Conservation (phyloP, 2,113 vertebrate genomes). For the Microtus oregoni region DNA sequence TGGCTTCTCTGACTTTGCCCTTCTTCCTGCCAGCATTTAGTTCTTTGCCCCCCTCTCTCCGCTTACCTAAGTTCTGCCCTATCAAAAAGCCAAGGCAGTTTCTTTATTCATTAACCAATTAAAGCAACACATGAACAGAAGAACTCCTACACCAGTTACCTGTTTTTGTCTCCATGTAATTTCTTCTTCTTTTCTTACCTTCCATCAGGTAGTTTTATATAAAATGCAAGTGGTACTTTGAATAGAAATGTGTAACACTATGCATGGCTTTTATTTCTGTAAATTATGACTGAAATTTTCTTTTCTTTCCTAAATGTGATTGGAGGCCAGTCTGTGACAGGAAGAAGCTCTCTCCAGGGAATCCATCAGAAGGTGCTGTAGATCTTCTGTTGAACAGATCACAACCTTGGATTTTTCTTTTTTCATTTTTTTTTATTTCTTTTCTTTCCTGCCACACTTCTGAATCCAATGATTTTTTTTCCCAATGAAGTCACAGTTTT, state of each 20-base stretch:
- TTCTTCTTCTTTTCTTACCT: background rate
- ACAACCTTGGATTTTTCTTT: background rate
- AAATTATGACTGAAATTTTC: background rate
- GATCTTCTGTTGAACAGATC: background rate
- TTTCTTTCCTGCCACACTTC: constrained; percentile 1
- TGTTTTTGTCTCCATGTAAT: background rate
- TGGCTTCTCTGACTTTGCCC: too few relatives aligned
- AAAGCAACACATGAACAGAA: too few relatives aligned
- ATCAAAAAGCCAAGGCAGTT: too few relatives aligned
- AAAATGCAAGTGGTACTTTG: background rate
- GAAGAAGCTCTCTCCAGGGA: background rate
- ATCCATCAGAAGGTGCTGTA: background rate
- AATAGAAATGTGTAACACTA: background rate
- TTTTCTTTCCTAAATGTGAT: background rate
- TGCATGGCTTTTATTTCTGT: background rate
- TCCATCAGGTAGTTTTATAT: background rate
- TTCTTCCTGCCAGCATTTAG: too few relatives aligned
- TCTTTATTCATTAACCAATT: too few relatives aligned
- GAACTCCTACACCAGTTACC: background rate
- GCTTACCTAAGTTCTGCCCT: too few relatives aligned
- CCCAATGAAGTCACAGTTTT: constrained; percentile 46
- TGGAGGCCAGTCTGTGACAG: background rate
- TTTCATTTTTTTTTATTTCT: background rate
- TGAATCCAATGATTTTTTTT: constrained; percentile 29
- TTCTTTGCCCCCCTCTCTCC: too few relatives aligned